Evolutionary conservation across 2,888 invertebrate species (phyloP), one percentile per base, ranked within the genome.

Genomic region (Subacronicta megacephala): DNA sequence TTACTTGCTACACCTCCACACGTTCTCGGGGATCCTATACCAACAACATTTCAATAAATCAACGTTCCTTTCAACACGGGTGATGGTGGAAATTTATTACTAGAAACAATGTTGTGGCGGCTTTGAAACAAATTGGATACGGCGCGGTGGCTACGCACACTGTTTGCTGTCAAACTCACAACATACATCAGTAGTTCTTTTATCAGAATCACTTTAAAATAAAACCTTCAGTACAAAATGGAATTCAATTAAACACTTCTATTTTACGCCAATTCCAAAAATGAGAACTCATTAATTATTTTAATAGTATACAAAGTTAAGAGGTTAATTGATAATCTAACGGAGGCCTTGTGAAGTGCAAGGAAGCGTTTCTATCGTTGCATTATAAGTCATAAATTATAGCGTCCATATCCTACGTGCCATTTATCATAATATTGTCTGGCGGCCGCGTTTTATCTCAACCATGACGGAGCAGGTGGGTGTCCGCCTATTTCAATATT

Each of bases 401-500:
- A 65, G 73, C 70, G 70, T 71, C 69, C 72, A 74, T 81, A 82
- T 82, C 75, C 80, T 81, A 73, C 78, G 78, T 85, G 81, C 83
- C 84, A 84, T 90, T 90, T 86, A 89, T 90, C 90, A 90, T 89
- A 90, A 90, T 88, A 86, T 87, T 87, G 90, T 87, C 82, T 82
- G 72, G 81, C 84, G 86, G 83, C 72, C 62, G 72, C 81, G 83
- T 83, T 85, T 86, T 85, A 88, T 87, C 84, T 85, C 69, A 51
- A 60, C 73, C 71, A 70, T 67, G 77, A 68, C 59, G 58, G 73
- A 69, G 83, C 88, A 89, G 89, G 89, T 89, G 87, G 90, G 88
- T 85, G 88, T 88, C 83, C 80, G 77, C 69, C 75, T 69, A 76
- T 73, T 73, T 73, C 78, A 80, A 82, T 88, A 89, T 89, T 89